Evolutionary conservation across 92 coral and sea anemone genomes (phyloP).

Genomic region (Epizoanthus rinbou): DNA sequence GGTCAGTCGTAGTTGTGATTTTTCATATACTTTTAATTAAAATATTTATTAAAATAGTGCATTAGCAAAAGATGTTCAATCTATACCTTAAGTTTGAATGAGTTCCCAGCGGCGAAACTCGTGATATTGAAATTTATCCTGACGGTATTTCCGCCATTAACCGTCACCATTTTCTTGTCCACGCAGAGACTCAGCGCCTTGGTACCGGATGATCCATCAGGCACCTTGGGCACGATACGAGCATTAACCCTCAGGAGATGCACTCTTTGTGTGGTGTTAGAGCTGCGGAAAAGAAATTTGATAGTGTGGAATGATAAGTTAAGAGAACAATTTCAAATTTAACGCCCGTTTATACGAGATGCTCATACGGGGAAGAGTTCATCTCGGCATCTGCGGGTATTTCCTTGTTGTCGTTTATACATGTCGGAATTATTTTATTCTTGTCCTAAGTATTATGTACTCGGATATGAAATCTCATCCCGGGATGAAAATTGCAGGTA

Average conservation of each 20-base stretch:
- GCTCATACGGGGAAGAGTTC: too few species aligned
- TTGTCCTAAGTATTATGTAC: too few species aligned
- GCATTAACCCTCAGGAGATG: conserved; percentile 5
- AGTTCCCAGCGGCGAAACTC: neutral
- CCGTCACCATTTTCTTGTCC: neutral
- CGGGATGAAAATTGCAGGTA: too few species aligned
- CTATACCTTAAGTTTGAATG: conserved; percentile 13
- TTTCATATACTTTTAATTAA: neutral
- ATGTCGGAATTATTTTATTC: too few species aligned
- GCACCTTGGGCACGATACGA: neutral
- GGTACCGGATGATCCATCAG: conserved; percentile 6
- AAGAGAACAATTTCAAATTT: too few species aligned
- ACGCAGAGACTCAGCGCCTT: conserved; percentile 34
- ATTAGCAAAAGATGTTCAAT: neutral
- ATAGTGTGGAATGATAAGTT: neutral
- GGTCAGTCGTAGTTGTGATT: neutral
- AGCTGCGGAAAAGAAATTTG: neutral
- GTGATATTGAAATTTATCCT: conserved; percentile 1
- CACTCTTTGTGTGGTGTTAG: neutral
- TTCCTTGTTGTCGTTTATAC: too few species aligned
- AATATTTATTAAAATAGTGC: neutral
- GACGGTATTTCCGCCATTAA: neutral
- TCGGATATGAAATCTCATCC: too few species aligned
- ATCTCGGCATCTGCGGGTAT: too few species aligned
- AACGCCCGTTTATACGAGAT: too few species aligned